These are phyloP conservation scores for Petrophora chlorosata DNA, from an alignment of 2,888 invertebrate genomes.

Conservation along the genomic window DNA sequence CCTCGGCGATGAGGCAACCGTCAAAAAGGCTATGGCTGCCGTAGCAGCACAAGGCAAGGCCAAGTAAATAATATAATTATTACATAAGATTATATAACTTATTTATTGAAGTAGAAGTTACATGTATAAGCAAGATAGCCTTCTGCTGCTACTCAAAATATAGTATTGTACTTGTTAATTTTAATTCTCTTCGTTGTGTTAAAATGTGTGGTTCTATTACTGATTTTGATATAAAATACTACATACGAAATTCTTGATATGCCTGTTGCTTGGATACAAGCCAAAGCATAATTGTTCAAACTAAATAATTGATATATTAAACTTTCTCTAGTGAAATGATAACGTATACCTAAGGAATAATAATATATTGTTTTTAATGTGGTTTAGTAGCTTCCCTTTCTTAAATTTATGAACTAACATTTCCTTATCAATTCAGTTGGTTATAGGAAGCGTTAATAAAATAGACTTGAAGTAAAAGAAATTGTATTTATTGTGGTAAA, in stretches of 20 bases:
- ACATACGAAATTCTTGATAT: background rate
- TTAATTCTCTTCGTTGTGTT: too few relatives aligned
- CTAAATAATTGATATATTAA: too few relatives aligned
- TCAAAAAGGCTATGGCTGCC: constrained; percentile 89
- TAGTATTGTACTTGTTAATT: too few relatives aligned
- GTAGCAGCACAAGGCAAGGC: constrained; percentile 92
- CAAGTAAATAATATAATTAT: constrained; percentile 69
- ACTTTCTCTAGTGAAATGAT: too few relatives aligned
- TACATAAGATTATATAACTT: constrained; percentile 5
- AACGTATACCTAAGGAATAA: too few relatives aligned
- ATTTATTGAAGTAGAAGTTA: constrained; percentile 23
- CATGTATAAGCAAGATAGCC: background rate
- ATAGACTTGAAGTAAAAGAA: background rate
- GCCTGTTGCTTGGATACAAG: constrained; percentile 25
- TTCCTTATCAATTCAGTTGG: too few relatives aligned
- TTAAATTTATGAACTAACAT: too few relatives aligned
- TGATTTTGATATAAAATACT: constrained; percentile 3
- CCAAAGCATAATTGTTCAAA: too few relatives aligned
- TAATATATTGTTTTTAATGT: too few relatives aligned
- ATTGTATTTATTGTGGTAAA: constrained; percentile 59
- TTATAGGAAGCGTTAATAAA: background rate
- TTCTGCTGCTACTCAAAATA: background rate
- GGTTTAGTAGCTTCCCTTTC: too few relatives aligned
- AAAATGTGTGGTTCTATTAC: constrained; percentile 1
- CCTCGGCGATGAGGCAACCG: constrained; percentile 91